Evolutionary conservation across 2,797 vertebrate genomes (phyloP).

Genomic region (Eulemur albifrons): DNA sequence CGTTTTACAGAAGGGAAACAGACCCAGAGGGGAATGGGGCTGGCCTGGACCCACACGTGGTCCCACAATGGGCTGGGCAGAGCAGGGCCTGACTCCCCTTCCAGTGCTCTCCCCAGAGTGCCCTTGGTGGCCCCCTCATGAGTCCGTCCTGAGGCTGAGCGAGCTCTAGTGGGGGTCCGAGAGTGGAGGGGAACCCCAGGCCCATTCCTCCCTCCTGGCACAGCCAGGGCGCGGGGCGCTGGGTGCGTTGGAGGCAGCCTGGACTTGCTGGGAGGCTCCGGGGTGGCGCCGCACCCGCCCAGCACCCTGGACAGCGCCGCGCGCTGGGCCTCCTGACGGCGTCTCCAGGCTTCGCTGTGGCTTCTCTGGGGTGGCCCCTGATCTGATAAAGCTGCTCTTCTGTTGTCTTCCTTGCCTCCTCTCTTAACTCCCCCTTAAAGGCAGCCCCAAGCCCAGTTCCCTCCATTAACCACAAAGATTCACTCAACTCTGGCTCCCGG

Average conservation of each 20-base stretch:
- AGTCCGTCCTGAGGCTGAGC: neutral
- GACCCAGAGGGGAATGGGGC: neutral
- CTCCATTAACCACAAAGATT: neutral
- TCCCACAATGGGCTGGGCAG: neutral
- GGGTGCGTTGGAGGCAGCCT: neutral
- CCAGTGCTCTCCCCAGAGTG: neutral
- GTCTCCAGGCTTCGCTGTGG: neutral
- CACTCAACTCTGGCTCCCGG: neutral
- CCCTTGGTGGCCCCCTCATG: neutral
- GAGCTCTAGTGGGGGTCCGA: neutral
- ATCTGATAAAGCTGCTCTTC: neutral
- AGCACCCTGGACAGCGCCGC: slow-evolving; percentile 78
- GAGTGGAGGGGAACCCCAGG: neutral
- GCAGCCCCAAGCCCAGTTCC: neutral
- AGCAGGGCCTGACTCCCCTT: neutral
- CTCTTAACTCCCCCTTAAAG: neutral
- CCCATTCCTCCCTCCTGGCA: rapidly evolving
- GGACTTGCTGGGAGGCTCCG: rapidly evolving
- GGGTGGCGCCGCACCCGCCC: neutral
- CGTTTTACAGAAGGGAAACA: neutral
- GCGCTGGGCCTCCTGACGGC: neutral
- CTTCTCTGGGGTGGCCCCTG: neutral
- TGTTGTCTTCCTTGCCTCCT: neutral
- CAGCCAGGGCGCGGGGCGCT: neutral
- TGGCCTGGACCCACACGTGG: neutral